phyloP scores from a whole-genome alignment of 2,113 vertebrate species.

The Sturnira hondurensis region DNA sequence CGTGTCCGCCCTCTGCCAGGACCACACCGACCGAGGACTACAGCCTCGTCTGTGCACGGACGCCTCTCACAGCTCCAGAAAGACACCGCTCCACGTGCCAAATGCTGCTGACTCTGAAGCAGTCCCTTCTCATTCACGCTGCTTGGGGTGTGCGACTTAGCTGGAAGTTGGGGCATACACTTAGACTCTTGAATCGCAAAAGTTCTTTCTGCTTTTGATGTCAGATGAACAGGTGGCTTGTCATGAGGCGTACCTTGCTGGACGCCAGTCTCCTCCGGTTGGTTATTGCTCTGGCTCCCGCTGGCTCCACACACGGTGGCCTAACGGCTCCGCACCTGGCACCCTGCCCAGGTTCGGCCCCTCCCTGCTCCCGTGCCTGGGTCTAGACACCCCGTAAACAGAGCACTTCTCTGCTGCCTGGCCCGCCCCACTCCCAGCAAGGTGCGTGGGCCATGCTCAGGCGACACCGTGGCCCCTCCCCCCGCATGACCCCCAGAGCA shows the following conservation, averaged over 20 bases:
- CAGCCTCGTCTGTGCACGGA: not conserved
- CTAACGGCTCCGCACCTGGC: fast-evolving
- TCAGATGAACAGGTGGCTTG: too few species aligned
- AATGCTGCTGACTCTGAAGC: not conserved
- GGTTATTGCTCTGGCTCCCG: not conserved
- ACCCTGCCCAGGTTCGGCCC: not conserved
- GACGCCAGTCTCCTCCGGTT: too few species aligned
- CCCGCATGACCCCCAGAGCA: fast-evolving
- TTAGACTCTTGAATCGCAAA: too few species aligned
- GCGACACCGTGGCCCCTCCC: fast-evolving
- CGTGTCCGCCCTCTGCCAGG: not conserved
- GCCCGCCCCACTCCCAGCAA: fast-evolving
- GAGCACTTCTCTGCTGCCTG: not conserved
- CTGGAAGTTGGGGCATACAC: fast-evolving
- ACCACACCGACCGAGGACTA: fast-evolving
- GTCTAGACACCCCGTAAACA: not conserved
- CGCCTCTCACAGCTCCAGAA: not conserved
- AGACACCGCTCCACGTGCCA: too few species aligned
- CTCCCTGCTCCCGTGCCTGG: fast-evolving
- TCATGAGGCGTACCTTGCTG: not conserved
- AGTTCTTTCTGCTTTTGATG: not conserved
- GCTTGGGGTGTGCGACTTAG: too few species aligned
- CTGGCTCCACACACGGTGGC: not conserved
- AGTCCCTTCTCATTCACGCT: fast-evolving
- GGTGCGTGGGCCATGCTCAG: fast-evolving